Evolutionary conservation across 2,113 vertebrate species (phyloP), one percentile per base, ranked within the genome.

Genomic region (Mastomys natalensis): DNA sequence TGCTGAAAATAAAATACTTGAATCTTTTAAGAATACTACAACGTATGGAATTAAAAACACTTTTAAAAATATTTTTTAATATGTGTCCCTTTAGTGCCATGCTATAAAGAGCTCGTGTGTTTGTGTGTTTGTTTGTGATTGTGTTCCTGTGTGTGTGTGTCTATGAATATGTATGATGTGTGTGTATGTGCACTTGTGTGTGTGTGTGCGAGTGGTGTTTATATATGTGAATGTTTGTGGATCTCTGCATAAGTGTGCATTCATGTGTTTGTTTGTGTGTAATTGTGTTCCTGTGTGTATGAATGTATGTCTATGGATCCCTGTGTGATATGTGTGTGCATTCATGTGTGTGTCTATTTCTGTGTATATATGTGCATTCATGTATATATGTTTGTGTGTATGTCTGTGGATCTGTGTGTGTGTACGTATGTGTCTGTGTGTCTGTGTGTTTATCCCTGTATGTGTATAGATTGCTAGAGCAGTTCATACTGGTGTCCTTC

Each of bases 141-240:
- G 51, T 51, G 51, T 51, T 51, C 51, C 51, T 51, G 51, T 51
- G 45, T 81, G 8, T 81, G 34, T 55, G 21, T 82, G 9, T 51
- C 10, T 51, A 10, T 51, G 48, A 51, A 51, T 51, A 51, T 51
- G 48, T 51, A 51, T 51, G 48, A 7, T 58, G 11, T 40, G 37
- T 53, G 11, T 82, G 19, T n/a, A 1, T 24, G 1, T 19, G 31
- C 9, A 8, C 22, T 5, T 17, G 16, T 43, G 9, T 26, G 73
- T 45, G 40, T 21, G 3, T 12, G 3, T 10, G 2, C 1, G 4
- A 22, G n/a, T 24, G 8, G 7, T 37, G 31, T 55, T 19, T 55
- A 19, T 55, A 9, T n/a, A 10, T 15, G 0, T 66, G 10, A 4
- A 31, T 66, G 64, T 66, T 1, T 66, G 62, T 64, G 21, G 60